Evolutionary conservation across 2,113 vertebrate genomes (phyloP).

Genomic region (Anhinga rufa): DNA sequence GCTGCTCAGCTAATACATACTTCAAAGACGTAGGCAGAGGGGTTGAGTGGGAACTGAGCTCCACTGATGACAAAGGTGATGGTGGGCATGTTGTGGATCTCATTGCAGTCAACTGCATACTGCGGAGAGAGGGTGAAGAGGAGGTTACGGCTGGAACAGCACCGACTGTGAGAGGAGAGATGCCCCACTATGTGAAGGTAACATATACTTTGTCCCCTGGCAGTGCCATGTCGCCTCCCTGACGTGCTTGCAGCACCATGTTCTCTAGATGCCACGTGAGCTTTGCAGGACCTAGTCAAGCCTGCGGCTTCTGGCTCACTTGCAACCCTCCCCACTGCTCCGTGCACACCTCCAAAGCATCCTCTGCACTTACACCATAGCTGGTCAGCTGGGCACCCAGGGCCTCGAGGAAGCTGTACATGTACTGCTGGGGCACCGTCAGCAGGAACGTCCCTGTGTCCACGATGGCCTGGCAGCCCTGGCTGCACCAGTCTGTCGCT

Average conservation of each 20-base stretch:
- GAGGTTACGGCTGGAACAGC: not conserved
- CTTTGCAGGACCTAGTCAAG: not conserved
- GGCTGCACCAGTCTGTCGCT: conserved; percentile 14
- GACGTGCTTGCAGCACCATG: not conserved
- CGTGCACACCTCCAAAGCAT: fast-evolving
- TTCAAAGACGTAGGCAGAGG: conserved; percentile 44
- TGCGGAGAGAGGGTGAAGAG: not conserved
- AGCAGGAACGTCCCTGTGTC: conserved; percentile 66
- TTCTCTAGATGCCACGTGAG: not conserved
- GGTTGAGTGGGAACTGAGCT: not conserved
- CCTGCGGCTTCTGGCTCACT: not conserved
- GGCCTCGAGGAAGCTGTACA: not conserved
- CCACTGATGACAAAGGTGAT: conserved; percentile 55
- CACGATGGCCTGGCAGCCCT: conserved; percentile 67
- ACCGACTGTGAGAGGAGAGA: not conserved
- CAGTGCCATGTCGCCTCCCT: not conserved
- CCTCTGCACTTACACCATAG: conserved; percentile 27
- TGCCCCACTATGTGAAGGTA: fast-evolving
- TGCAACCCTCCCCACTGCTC: not conserved
- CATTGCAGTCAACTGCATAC: conserved; percentile 43
- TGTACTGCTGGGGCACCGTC: conserved; percentile 43
- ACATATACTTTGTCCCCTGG: not conserved
- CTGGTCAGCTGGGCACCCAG: conserved; percentile 54
- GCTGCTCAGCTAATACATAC: not conserved
- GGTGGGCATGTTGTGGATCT: conserved; percentile 23